Evolutionary conservation across 1,140 invertebrate species (phyloP).

Genomic region (Nymphalis io): DNA sequence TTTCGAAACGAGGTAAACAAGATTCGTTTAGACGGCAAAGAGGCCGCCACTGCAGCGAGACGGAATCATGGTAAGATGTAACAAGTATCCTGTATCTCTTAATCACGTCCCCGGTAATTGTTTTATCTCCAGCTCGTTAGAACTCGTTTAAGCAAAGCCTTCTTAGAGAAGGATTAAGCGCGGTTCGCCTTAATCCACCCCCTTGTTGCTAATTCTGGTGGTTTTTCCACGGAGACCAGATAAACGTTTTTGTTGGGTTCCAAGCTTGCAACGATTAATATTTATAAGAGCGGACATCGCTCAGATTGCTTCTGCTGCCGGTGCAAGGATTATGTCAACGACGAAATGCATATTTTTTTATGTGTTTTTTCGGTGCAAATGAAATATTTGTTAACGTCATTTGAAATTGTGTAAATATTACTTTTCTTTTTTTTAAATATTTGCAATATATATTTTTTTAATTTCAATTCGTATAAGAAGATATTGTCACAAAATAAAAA

Average conservation of each 20-base stretch:
- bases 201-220: slow-evolving; percentile 77
- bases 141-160: slow-evolving; percentile 81
- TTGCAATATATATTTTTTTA: too few species aligned
- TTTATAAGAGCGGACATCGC: slow-evolving; percentile 71
- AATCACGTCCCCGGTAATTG: slow-evolving; percentile 78
- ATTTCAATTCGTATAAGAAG: too few species aligned
- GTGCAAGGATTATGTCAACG: slow-evolving; percentile 67
- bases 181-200: slow-evolving; percentile 77
- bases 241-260: slow-evolving; percentile 76
- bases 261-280: slow-evolving; percentile 66
- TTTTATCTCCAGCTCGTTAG: slow-evolving; percentile 81
- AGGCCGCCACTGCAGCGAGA: slow-evolving; percentile 49
- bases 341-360: slow-evolving; percentile 60
- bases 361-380: slow-evolving; percentile 38
- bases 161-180: slow-evolving; percentile 80
- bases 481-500: not conserved
- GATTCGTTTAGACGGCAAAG: slow-evolving; percentile 42
- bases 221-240: slow-evolving; percentile 77
- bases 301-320: slow-evolving; percentile 62
- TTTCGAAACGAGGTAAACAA: slow-evolving; percentile 42
- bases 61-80: slow-evolving; percentile 69
- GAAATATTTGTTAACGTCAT: not conserved
- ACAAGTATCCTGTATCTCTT: slow-evolving; percentile 79
- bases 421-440: too few species aligned
- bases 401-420: not conserved